A percentile compares a stretch with the other conserved stretches of the same genome.
Conservation (phyloP, 2,113 vertebrate species). For the Dipodomys merriami region DNA sequence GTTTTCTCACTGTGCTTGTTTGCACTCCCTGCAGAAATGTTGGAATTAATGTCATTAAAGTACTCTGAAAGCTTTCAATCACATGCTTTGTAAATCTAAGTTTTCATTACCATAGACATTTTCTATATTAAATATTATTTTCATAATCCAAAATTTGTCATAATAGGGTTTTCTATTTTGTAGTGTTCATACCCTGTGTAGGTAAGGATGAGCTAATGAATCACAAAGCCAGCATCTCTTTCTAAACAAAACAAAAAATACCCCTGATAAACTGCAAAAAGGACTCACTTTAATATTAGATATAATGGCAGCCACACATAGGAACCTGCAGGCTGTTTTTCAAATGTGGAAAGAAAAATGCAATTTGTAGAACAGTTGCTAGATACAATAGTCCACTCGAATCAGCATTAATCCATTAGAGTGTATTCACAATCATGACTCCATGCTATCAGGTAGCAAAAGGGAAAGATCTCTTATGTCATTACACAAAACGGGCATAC, state of each 20-base stretch:
- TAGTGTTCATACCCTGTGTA: background rate
- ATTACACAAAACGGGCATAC: background rate
- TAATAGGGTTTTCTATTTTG: slow-evolving; percentile 5
- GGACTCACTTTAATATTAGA: slow-evolving; percentile 15
- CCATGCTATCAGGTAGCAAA: background rate
- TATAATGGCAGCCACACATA: background rate
- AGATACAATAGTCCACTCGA: background rate
- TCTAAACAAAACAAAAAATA: slow-evolving; percentile 48
- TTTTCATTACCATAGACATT: background rate
- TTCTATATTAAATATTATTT: slow-evolving; percentile 53
- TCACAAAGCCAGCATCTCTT: background rate
- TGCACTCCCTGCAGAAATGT: slow-evolving; percentile 14
- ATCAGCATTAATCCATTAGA: background rate
- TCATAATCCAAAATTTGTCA: slow-evolving; percentile 36
- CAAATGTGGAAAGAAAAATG: slow-evolving; percentile 19
- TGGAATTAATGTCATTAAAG: slow-evolving; percentile 36
- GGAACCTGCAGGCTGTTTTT: background rate
- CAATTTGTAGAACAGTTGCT: background rate
- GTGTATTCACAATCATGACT: background rate
- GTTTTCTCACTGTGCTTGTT: slow-evolving; percentile 17
- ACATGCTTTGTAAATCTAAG: slow-evolving; percentile 34
- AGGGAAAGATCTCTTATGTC: background rate
- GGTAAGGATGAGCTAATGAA: background rate
- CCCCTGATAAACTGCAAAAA: background rate
- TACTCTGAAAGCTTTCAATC: slow-evolving; percentile 55